Base-by-base conservation (phyloP, 2,113 vertebrate genomes). In the Todiramphus chloris region DNA sequence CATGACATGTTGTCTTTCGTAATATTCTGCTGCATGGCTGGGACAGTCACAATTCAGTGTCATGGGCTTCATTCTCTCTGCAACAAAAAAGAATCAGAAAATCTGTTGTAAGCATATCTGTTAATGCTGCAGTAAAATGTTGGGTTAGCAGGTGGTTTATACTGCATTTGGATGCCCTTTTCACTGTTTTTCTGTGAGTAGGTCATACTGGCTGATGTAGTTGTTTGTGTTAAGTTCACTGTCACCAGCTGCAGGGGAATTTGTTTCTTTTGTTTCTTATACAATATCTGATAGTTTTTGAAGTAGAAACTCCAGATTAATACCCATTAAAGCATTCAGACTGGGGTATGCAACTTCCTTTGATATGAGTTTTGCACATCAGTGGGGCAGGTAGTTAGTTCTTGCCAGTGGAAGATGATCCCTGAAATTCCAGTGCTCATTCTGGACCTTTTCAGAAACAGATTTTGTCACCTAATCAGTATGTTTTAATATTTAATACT, bases 141-240 rank as follows among this genome's bases (percentile, higher is more conserved):
- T 70, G 46, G 27, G 5, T 82, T 84, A 85, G 44, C 74, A 87
- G 60, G 48, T 84, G 46, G 21, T 85, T 87, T 67, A 27, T 67
- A 51, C n/a, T 72, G 43, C 55, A 41, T 94, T 91, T 83, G 84
- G 63, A 70, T 93, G 73, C 51, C 41, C 41, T 94, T 93, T 90
- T 75, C 74, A 70, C 74, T 87, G 66, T n/a, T 92, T 70, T 84
- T 67, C 51, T 84, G 16, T 63, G 80, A 83, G 87, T 20, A 79
- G 62, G 89, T 88, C 70, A 48, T 56, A 12, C 11, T 1, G 2
- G 67, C 25, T 79, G n/a, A 68, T 76, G 43, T 59, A 76, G n/a
- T 16, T 62, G 33, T 64, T 84, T 84, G 28, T 67, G 56, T 33
- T 91, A 89, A 87, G 69, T 87, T 89, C 64, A 37, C 33, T 81